phyloP scores from a whole-genome alignment of 2,888 invertebrate genomes.

The Caenorhabditis sp. region DNA sequence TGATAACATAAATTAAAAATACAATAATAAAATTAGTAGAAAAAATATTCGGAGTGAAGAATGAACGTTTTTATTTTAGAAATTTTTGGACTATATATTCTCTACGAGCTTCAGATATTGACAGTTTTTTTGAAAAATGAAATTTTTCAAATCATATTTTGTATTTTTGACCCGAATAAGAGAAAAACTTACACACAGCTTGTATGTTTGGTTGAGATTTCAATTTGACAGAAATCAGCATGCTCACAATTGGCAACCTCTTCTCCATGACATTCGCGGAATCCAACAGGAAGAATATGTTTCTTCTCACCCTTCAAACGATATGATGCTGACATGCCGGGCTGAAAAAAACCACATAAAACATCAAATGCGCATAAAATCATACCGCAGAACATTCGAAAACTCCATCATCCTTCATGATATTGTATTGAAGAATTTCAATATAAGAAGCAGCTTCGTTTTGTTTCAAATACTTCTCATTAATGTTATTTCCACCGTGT shows the following conservation, averaged over 20 bases:
- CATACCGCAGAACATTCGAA: constrained; percentile 42
- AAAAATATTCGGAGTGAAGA: too few species aligned
- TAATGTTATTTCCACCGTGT: constrained; percentile 24
- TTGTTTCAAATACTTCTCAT: constrained; percentile 33
- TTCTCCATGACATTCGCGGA: constrained; percentile 41
- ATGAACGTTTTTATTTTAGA: too few species aligned
- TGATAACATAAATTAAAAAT: too few species aligned
- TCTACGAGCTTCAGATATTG: too few species aligned
- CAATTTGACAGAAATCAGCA: constrained; percentile 32
- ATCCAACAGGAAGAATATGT: constrained; percentile 35
- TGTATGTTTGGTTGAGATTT: constrained; percentile 21
- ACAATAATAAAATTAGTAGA: too few species aligned
- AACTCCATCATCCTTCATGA: constrained; percentile 31
- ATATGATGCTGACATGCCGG: constrained; percentile 48
- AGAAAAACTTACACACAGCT: constrained; percentile 46
- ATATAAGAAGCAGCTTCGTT: constrained; percentile 31
- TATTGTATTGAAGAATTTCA: constrained; percentile 25
- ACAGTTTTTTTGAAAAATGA: too few species aligned
- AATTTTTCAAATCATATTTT: too few species aligned
- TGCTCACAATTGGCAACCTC: constrained; percentile 43
- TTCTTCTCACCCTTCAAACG: constrained; percentile 35
- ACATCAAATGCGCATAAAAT: not conserved
- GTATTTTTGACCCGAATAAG: too few species aligned
- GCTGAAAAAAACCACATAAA: constrained; percentile 16
- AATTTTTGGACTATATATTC: too few species aligned